phyloP scores from a whole-genome alignment of 2,797 vertebrate genomes.

The Urophycis tenuis region DNA sequence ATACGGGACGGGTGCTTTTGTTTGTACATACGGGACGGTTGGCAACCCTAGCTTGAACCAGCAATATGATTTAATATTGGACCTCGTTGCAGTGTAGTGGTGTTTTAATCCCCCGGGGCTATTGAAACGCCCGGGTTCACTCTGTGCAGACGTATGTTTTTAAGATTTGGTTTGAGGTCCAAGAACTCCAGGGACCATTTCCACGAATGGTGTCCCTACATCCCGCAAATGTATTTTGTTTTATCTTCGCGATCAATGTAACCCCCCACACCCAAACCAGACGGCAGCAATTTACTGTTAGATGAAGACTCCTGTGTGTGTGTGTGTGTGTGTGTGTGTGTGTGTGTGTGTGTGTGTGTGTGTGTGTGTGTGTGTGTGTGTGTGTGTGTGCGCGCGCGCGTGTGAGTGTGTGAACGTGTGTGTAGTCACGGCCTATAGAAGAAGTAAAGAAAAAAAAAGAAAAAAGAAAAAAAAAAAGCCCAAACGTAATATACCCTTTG shows the following conservation, averaged over 20 bases:
- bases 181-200: too few species aligned
- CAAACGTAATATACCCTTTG: not conserved
- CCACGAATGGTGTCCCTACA: not conserved
- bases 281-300: not conserved
- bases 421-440: too few species aligned
- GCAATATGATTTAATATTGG: slow-evolving; percentile 41
- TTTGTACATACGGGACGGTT: too few species aligned
- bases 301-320: slow-evolving; percentile 4
- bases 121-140: not conserved
- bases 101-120: not conserved
- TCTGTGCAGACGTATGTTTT: not conserved
- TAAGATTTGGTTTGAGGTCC: not conserved
- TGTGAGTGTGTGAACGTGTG: slow-evolving; percentile 10
- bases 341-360: slow-evolving; percentile 9
- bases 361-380: slow-evolving; percentile 17
- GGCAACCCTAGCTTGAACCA: too few species aligned
- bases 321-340: slow-evolving; percentile 16
- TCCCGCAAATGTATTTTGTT: not conserved
- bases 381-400: slow-evolving; percentile 9
- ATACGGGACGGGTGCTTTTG: too few species aligned
- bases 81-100: slow-evolving; percentile 34
- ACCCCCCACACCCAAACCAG: not conserved
- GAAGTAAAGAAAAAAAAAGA: too few species aligned
- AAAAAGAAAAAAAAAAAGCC: not conserved
- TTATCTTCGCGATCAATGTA: not conserved